These are phyloP conservation scores for Bellardia pandia DNA, from an alignment of 2,888 invertebrate species.

Conservation along the genomic window DNA sequence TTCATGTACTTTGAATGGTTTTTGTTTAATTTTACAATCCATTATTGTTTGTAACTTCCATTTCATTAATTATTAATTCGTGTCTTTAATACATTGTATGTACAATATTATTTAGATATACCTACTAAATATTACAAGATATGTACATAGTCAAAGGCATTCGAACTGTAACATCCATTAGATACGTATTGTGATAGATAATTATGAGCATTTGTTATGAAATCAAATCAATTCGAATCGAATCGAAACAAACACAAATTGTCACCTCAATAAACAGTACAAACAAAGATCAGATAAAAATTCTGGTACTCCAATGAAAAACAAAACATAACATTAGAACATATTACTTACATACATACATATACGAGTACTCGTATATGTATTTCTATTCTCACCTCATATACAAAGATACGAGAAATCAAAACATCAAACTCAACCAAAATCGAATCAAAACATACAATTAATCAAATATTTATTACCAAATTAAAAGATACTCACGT, in stretches of 20 bases:
- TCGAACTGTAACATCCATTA: slow-evolving; percentile 12
- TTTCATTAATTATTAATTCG: slow-evolving; percentile 75
- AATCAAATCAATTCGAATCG: slow-evolving; percentile 29
- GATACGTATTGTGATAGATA: slow-evolving; percentile 10
- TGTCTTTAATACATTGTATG: neutral
- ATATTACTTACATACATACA: neutral
- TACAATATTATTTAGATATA: slow-evolving; percentile 2
- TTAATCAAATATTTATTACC: slow-evolving; percentile 11
- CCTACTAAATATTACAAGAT: slow-evolving; percentile 25
- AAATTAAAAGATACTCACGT: neutral
- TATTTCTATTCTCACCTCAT: neutral
- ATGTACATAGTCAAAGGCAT: neutral
- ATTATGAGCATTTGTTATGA: slow-evolving; percentile 19
- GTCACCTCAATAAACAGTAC: neutral
- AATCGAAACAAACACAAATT: slow-evolving; percentile 14
- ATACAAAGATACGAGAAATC: neutral
- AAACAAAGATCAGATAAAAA: slow-evolving; percentile 14
- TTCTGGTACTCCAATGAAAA: neutral
- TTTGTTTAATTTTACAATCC: slow-evolving; percentile 75
- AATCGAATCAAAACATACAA: neutral
- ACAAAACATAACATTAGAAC: neutral
- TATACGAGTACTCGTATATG: no score
- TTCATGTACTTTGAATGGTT: neutral
- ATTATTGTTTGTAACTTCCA: slow-evolving; percentile 80
- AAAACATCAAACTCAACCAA: neutral